phyloP scores from a whole-genome alignment of 2,113 vertebrate genomes.

The Catharus minimus region DNA sequence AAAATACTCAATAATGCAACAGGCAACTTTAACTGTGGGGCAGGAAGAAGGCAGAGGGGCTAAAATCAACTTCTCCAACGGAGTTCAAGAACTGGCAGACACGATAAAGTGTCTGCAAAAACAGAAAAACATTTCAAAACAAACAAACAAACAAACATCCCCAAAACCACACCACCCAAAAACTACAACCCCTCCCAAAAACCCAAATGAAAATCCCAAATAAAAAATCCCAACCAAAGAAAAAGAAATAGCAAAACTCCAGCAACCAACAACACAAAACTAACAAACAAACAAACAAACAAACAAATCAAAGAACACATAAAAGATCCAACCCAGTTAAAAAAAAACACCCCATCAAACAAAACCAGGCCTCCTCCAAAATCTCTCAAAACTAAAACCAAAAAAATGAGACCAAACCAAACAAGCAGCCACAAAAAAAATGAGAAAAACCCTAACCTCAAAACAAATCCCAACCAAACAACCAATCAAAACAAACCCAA shows the following conservation, averaged over 20 bases:
- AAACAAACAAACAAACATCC: background rate
- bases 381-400: background rate
- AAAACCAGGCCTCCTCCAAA: background rate
- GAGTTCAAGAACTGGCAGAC: background rate
- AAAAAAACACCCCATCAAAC: too few species aligned
- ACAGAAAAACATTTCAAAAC: background rate
- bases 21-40: background rate
- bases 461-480: background rate
- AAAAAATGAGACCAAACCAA: background rate
- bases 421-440: background rate
- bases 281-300: too few species aligned
- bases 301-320: too few species aligned
- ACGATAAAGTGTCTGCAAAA: background rate
- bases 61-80: background rate
- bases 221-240: background rate
- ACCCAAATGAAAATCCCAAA: background rate
- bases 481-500: background rate
- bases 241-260: background rate
- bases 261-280: background rate
- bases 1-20: background rate
- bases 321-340: background rate
- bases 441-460: fast-evolving
- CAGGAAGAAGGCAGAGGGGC: background rate
- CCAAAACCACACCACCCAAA: background rate
- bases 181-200: background rate